Conservation (phyloP, 2,113 vertebrate genomes). For the Lagopus leucura region DNA sequence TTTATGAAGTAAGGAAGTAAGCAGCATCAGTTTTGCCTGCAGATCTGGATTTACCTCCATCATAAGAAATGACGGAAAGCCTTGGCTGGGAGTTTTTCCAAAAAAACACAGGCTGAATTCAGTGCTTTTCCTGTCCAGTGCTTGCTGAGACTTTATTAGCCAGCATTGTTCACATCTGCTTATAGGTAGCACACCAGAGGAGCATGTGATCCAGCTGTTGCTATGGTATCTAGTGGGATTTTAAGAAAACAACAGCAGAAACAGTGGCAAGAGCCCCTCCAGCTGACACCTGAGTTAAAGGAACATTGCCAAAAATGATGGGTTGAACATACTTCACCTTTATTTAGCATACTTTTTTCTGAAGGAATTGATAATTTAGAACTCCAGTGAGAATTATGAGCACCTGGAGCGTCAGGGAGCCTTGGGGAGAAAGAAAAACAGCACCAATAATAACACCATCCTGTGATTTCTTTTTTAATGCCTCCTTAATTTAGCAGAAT, state of each 20-base stretch:
- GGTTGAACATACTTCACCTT: background rate
- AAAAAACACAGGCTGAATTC: background rate
- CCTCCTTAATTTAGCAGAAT: background rate
- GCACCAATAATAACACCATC: background rate
- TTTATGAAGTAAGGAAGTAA: background rate
- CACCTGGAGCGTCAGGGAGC: background rate
- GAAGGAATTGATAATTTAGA: background rate
- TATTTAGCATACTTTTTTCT: background rate
- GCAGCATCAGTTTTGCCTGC: constrained; percentile 2
- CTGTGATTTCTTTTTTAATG: background rate
- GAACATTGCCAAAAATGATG: background rate
- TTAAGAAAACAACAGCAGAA: constrained; percentile 48
- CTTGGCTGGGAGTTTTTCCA: background rate
- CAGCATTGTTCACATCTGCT: constrained; percentile 69
- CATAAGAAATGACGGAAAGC: constrained; percentile 3
- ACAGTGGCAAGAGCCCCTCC: background rate
- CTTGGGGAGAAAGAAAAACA: background rate
- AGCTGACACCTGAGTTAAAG: constrained; percentile 60
- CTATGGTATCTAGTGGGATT: constrained; percentile 68
- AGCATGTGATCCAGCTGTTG: constrained; percentile 72
- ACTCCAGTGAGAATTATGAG: background rate
- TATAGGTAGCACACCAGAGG: constrained; percentile 40
- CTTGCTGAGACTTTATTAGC: constrained; percentile 62
- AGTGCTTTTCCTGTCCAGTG: background rate
- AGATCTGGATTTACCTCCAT: constrained; percentile 9